phyloP scores from a whole-genome alignment of 2,797 vertebrate species.

The Emydoidea blandingii region DNA sequence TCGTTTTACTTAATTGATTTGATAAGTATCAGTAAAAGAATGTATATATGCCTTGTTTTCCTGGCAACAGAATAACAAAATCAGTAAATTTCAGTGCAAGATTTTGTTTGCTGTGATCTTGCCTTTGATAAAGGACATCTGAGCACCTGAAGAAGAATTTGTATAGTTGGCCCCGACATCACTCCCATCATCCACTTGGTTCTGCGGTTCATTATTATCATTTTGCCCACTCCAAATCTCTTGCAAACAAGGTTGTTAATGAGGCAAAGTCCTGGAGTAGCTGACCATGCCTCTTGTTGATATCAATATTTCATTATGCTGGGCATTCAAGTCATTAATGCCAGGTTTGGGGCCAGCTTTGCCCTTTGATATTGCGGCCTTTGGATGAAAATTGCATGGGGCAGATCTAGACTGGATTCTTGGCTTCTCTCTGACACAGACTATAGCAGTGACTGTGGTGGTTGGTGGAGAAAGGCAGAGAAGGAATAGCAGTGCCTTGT shows the following conservation, averaged over 20 bases:
- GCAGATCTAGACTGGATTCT: not conserved
- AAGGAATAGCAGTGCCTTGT: not conserved
- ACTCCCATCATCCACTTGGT: not conserved
- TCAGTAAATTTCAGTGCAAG: not conserved
- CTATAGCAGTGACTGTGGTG: not conserved
- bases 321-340: not conserved
- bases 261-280: not conserved
- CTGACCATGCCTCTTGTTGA: not conserved
- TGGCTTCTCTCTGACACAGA: not conserved
- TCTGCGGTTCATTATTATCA: not conserved
- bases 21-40: not conserved
- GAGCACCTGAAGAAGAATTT: not conserved
- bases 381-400: not conserved
- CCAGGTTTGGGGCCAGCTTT: not conserved
- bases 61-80: not conserved
- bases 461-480: not conserved
- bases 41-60: not conserved
- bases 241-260: not conserved
- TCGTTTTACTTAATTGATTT: constrained; percentile 40
- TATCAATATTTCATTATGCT: not conserved
- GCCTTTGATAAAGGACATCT: not conserved
- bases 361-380: not conserved
- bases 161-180: not conserved
- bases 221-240: not conserved
- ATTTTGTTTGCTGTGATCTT: not conserved